Conservation (phyloP, 2,113 vertebrate genomes). For the Fukomys damarensis region DNA sequence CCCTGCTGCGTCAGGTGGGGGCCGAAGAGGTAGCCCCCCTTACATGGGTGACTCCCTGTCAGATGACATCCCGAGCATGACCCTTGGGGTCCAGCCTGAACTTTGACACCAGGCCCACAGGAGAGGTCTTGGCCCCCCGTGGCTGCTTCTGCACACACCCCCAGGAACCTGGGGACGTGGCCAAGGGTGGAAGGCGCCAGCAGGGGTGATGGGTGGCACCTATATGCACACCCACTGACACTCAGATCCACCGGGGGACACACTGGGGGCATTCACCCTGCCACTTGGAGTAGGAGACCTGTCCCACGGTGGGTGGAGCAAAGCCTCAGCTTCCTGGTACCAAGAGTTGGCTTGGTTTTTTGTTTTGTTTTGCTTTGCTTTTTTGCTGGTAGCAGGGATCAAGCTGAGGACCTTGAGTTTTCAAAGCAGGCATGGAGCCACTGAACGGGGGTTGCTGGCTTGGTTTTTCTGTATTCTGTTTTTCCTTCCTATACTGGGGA, state of each 20-base stretch:
- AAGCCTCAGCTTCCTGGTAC: neutral
- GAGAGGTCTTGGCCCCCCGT: neutral
- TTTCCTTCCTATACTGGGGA: neutral
- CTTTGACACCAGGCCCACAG: fast-evolving
- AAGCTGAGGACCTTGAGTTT: too few relatives aligned
- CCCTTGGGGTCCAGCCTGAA: neutral
- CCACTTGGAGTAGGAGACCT: neutral
- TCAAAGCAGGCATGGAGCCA: too few relatives aligned
- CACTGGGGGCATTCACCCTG: neutral
- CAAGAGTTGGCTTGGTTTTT: neutral
- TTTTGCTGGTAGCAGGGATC: too few relatives aligned
- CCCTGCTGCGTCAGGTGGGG: neutral
- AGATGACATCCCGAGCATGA: neutral
- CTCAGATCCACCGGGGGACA: neutral
- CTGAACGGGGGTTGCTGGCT: too few relatives aligned
- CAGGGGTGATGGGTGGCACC: fast-evolving
- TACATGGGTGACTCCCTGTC: neutral
- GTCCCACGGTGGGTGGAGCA: neutral
- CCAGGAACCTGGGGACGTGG: neutral
- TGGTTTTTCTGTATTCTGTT: neutral
- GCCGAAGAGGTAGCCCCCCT: too few relatives aligned
- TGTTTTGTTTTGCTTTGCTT: neutral
- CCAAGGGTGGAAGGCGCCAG: neutral
- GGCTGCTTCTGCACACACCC: neutral
- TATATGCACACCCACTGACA: fast-evolving